Percentiles rank a stretch among this genome's conserved stretches.
These are phyloP conservation scores for Drosophila eohydei DNA, from an alignment of 2,888 invertebrate species.

Conservation along the genomic window DNA sequence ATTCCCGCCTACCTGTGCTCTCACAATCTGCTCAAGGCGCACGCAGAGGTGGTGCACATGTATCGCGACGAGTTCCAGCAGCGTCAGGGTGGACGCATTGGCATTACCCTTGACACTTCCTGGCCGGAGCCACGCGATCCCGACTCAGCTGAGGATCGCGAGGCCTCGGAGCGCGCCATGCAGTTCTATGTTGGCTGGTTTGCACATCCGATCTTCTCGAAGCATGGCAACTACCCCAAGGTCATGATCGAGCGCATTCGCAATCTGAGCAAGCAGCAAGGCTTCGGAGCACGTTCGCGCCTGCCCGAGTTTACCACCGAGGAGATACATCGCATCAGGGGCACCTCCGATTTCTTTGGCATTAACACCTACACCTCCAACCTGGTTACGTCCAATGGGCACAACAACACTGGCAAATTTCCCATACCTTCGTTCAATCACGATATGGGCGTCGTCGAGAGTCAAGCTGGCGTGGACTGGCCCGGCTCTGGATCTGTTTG, in stretches of 20 bases:
- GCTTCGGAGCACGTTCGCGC: slow-evolving; percentile 86
- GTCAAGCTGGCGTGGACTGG: slow-evolving; percentile 87
- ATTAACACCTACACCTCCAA: slow-evolving; percentile 90
- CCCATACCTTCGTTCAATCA: slow-evolving; percentile 87
- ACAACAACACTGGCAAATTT: slow-evolving; percentile 83
- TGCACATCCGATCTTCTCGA: slow-evolving; percentile 88
- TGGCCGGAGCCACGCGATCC: slow-evolving; percentile 87
- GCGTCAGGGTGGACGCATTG: slow-evolving; percentile 87
- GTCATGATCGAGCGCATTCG: slow-evolving; percentile 87
- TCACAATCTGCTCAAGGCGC: slow-evolving; percentile 90
- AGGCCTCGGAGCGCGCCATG: slow-evolving; percentile 88
- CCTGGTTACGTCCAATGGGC: slow-evolving; percentile 84
- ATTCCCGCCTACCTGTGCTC: slow-evolving; percentile 89
- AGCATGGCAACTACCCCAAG: slow-evolving; percentile 88
- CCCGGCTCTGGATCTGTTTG: slow-evolving; percentile 87
- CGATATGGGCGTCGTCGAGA: slow-evolving; percentile 87
- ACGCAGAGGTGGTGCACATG: slow-evolving; percentile 89
- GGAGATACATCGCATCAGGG: slow-evolving; percentile 87
- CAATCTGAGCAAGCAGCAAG: slow-evolving; percentile 87
- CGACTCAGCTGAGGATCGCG: slow-evolving; percentile 86
- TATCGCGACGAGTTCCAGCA: slow-evolving; percentile 87
- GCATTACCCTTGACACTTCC: slow-evolving; percentile 87
- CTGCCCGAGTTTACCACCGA: slow-evolving; percentile 87
- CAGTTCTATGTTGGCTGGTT: slow-evolving; percentile 89
- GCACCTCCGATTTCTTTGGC: slow-evolving; percentile 90